These are phyloP conservation scores for Abrostola tripartita DNA, from an alignment of 2,888 invertebrate species.

Conservation along the genomic window DNA sequence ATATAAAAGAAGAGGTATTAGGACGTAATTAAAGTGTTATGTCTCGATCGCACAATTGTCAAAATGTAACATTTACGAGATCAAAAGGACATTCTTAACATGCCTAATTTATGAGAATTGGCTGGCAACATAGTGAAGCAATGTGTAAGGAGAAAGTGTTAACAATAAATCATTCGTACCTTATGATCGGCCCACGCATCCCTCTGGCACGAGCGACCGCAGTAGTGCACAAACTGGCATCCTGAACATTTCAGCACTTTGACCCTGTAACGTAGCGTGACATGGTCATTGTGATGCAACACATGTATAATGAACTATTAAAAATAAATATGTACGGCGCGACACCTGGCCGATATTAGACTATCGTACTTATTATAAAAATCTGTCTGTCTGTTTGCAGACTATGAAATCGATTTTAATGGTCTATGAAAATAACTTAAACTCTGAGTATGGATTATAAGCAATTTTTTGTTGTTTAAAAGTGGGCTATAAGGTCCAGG, in stretches of 20 bases:
- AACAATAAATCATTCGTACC: conserved; percentile 63
- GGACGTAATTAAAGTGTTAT: too few relatives aligned
- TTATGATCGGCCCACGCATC: conserved; percentile 95
- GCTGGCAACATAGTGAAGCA: too few relatives aligned
- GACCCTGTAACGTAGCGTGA: conserved; percentile 84
- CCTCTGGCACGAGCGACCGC: conserved; percentile 93
- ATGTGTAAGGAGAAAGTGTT: neutral
- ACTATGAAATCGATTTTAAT: neutral
- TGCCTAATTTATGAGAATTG: too few relatives aligned
- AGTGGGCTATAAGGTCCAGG: too few relatives aligned
- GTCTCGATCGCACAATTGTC: too few relatives aligned
- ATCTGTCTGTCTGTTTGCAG: neutral
- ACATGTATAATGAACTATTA: conserved; percentile 22
- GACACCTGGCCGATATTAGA: conserved; percentile 5
- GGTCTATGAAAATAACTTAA: too few relatives aligned
- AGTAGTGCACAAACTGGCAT: conserved; percentile 95
- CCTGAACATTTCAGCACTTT: conserved; percentile 94
- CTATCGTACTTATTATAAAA: neutral
- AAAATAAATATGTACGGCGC: conserved; percentile 28
- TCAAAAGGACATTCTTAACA: too few relatives aligned
- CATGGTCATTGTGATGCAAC: conserved; percentile 34
- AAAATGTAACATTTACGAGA: too few relatives aligned
- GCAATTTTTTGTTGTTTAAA: too few relatives aligned
- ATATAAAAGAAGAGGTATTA: too few relatives aligned
- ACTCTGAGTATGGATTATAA: too few relatives aligned